Evolutionary conservation across 2,113 vertebrate species (phyloP).

Genomic region (Tautogolabrus adspersus): DNA sequence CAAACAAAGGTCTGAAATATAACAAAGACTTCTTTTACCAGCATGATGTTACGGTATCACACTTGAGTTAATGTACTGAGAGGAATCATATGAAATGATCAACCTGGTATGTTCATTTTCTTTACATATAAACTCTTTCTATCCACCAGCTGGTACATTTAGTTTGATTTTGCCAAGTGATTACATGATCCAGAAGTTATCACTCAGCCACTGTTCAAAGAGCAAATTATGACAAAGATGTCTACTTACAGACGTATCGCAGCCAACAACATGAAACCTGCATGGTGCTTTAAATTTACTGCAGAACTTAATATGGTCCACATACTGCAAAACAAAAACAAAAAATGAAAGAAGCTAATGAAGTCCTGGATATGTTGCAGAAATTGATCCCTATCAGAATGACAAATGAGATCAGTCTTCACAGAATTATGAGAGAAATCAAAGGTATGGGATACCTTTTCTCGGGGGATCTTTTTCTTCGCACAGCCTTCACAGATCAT

Average conservation of each 20-base stretch:
- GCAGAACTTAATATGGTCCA: conserved; percentile 93
- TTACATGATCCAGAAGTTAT: conserved; percentile 28
- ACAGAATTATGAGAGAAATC: conserved; percentile 29
- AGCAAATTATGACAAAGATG: conserved; percentile 71
- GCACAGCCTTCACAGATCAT: conserved; percentile 94
- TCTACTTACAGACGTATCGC: conserved; percentile 86
- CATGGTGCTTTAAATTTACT: conserved; percentile 91
- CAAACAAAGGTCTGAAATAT: background rate
- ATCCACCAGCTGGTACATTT: background rate
- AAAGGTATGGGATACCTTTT: conserved; percentile 84
- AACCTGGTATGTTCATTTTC: too few relatives aligned
- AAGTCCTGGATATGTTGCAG: conserved; percentile 39
- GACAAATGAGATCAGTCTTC: conserved; percentile 51
- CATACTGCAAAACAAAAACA: conserved; percentile 86
- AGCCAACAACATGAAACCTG: conserved; percentile 92
- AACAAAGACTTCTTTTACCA: background rate
- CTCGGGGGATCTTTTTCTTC: conserved; percentile 92
- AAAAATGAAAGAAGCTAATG: conserved; percentile 63
- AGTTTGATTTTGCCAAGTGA: background rate
- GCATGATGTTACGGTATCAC: background rate
- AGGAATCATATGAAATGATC: too few relatives aligned
- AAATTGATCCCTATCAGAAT: conserved; percentile 49
- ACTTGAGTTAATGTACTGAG: background rate
- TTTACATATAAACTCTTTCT: background rate
- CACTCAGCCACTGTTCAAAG: conserved; percentile 28